phyloP scores from a whole-genome alignment of 2,888 invertebrate genomes.

The Polydrusus pterygomalis region DNA sequence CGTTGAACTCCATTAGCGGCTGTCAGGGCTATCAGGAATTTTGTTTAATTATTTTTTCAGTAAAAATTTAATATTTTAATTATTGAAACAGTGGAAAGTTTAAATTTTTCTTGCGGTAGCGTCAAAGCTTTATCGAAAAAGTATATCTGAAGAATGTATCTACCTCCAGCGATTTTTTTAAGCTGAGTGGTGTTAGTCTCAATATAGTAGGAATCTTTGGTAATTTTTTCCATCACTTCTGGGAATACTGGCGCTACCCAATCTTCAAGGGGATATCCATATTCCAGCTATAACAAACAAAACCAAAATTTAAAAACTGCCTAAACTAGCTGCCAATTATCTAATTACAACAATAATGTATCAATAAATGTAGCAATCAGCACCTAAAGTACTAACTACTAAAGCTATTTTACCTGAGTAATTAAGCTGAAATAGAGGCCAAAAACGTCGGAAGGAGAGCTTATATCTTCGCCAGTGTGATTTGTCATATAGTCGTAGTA shows the following conservation, averaged over 20 bases:
- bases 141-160: too few relatives aligned
- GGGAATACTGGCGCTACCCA: constrained; percentile 49
- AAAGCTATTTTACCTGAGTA: constrained; percentile 33
- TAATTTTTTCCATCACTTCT: constrained; percentile 41
- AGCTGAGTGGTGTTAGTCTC: constrained; percentile 42
- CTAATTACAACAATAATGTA: too few relatives aligned
- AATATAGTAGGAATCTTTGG: constrained; percentile 44
- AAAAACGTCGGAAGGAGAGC: constrained; percentile 21
- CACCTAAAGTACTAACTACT: too few relatives aligned
- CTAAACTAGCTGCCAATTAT: too few relatives aligned
- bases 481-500: constrained; percentile 36
- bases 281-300: constrained; percentile 32
- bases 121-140: too few relatives aligned
- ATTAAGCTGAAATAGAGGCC: constrained; percentile 17
- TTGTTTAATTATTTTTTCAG: too few relatives aligned
- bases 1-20: too few relatives aligned
- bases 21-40: too few relatives aligned
- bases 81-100: too few relatives aligned
- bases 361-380: too few relatives aligned
- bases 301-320: not conserved
- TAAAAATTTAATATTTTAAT: too few relatives aligned
- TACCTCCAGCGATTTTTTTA: constrained; percentile 40
- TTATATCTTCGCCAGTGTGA: constrained; percentile 34
- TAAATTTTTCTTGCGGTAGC: too few relatives aligned
- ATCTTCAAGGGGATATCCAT: constrained; percentile 43